Conservation (phyloP, 2,888 invertebrate species). For the Cosmorhoe ocellata region DNA sequence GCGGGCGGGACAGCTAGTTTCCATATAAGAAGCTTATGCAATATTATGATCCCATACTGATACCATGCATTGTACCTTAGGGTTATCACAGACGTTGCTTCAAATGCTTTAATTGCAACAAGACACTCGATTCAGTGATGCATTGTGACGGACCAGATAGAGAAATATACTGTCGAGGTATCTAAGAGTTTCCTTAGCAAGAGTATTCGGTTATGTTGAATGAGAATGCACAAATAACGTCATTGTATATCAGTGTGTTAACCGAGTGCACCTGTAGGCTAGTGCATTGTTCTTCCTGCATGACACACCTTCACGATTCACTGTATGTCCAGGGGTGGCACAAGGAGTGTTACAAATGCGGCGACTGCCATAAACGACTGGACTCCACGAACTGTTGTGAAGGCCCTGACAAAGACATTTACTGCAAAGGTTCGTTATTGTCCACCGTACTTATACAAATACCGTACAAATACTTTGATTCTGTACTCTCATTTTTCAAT, state of each 20-base stretch:
- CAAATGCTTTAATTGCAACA: constrained; percentile 92
- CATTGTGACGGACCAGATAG: constrained; percentile 96
- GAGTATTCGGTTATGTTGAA: constrained; percentile 35
- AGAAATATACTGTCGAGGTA: constrained; percentile 96
- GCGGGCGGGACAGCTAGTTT: too few species aligned
- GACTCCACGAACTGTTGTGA: constrained; percentile 96
- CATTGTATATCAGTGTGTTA: constrained; percentile 61
- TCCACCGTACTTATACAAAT: constrained; percentile 32
- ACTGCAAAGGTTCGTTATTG: constrained; percentile 93
- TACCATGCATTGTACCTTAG: constrained; percentile 75
- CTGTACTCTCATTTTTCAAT: constrained; percentile 23
- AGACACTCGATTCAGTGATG: constrained; percentile 92
- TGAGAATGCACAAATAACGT: constrained; percentile 58
- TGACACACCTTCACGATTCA: constrained; percentile 63
- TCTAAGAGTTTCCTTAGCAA: constrained; percentile 30
- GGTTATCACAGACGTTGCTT: constrained; percentile 95
- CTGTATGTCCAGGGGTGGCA: constrained; percentile 91
- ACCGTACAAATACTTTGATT: constrained; percentile 25
- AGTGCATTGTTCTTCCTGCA: constrained; percentile 55
- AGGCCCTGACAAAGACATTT: constrained; percentile 97
- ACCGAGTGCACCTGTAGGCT: constrained; percentile 56
- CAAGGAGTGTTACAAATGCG: constrained; percentile 97
- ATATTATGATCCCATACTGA: constrained; percentile 21
- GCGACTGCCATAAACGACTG: constrained; percentile 91
- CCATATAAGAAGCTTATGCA: constrained; percentile 5